Evolutionary conservation across 2,888 invertebrate species (phyloP).

Genomic region (Glyphotaelius pellucidus): DNA sequence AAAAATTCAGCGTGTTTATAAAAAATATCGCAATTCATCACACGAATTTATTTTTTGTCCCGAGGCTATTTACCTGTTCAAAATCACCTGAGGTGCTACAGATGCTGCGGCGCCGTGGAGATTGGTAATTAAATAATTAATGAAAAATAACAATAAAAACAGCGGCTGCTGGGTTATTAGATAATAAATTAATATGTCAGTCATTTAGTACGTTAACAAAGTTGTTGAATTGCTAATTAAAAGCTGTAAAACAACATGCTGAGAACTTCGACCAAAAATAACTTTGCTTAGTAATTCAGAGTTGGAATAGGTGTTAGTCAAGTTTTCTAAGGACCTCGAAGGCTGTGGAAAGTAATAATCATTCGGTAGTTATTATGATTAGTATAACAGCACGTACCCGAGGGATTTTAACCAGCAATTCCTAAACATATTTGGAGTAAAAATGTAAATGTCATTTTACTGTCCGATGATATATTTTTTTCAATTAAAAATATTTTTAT

Average conservation of each 20-base stretch:
- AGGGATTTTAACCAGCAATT: too few species aligned
- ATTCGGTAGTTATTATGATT: neutral
- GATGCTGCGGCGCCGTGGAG: neutral
- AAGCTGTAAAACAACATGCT: neutral
- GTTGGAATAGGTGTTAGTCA: neutral
- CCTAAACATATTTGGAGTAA: too few species aligned
- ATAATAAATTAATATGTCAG: conserved; percentile 2
- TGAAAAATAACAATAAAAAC: conserved; percentile 2
- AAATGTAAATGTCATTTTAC: too few species aligned
- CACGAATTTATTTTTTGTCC: neutral
- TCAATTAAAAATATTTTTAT: too few species aligned
- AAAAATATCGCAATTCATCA: neutral
- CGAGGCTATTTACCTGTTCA: neutral
- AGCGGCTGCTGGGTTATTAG: neutral
- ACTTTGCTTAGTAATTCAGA: neutral
- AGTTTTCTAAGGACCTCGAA: too few species aligned
- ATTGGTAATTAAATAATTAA: neutral
- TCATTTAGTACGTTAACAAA: neutral
- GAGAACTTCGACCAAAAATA: neutral
- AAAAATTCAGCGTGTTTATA: neutral
- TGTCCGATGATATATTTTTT: too few species aligned
- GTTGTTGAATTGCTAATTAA: conserved; percentile 2
- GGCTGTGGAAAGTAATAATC: neutral
- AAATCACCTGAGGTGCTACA: neutral
- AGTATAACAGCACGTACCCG: too few species aligned